A percentile compares a stretch with the other conserved stretches of the same genome.
These are phyloP conservation scores for Otis tarda DNA, from an alignment of 2,113 vertebrate species.

Conservation along the genomic window DNA sequence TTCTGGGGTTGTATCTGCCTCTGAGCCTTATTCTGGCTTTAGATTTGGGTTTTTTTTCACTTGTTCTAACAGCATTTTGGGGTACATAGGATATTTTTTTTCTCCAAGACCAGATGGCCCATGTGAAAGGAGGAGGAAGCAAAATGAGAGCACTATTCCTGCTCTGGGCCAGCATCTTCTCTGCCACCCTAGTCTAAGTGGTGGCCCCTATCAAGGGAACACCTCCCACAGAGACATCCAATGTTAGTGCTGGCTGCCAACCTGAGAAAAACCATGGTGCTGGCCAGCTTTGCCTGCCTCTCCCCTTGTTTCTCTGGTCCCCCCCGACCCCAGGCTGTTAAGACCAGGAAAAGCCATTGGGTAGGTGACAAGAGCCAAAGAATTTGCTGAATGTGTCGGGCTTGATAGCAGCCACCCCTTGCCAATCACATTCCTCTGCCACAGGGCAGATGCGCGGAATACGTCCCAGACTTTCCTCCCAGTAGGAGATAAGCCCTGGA, in stretches of 20 bases:
- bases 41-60: not conserved
- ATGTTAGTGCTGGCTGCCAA: slow-evolving; percentile 40
- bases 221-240: not conserved
- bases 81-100: not conserved
- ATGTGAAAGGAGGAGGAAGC: not conserved
- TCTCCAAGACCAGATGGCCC: not conserved
- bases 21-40: not conserved
- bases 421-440: slow-evolving; percentile 40
- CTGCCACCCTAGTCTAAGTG: not conserved
- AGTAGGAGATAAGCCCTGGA: not conserved
- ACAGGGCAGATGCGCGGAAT: not conserved
- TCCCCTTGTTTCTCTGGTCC: not conserved
- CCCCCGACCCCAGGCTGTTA: slow-evolving; percentile 6
- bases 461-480: slow-evolving; percentile 1
- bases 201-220: not conserved
- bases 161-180: not conserved
- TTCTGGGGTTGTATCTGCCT: not conserved
- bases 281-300: slow-evolving; percentile 44
- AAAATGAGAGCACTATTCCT: not conserved
- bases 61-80: not conserved
- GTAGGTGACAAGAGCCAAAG: slow-evolving; percentile 44
- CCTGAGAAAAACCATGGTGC: slow-evolving; percentile 36
- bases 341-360: slow-evolving; percentile 37
- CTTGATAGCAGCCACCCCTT: slow-evolving; percentile 23
- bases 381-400: slow-evolving; percentile 40